Conservation (phyloP, 2,113 vertebrate genomes). For the Prochilodus magdalenae region DNA sequence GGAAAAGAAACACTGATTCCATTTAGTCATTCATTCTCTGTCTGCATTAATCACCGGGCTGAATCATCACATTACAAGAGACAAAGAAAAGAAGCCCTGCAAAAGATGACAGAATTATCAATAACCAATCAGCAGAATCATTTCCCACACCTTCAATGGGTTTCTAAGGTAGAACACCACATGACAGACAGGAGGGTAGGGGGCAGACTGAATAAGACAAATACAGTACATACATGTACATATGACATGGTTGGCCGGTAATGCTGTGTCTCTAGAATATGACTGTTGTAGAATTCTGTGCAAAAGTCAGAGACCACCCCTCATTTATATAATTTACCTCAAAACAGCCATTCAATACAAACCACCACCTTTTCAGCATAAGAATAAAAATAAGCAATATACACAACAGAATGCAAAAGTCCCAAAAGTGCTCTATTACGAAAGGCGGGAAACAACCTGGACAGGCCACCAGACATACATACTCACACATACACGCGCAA, state of each 20-base stretch:
- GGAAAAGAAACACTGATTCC: slow-evolving; percentile 28
- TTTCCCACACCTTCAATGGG: slow-evolving; percentile 44
- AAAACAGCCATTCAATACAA: too few relatives aligned
- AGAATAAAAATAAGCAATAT: too few relatives aligned
- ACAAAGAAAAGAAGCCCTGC: slow-evolving; percentile 35
- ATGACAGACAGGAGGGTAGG: slow-evolving; percentile 43
- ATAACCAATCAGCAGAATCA: slow-evolving; percentile 47
- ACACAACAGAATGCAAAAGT: too few relatives aligned
- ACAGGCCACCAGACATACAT: too few relatives aligned
- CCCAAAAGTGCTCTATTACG: too few relatives aligned
- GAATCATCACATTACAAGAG: slow-evolving; percentile 54
- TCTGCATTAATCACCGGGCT: slow-evolving; percentile 50
- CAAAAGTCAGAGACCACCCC: too few relatives aligned
- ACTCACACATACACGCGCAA: too few relatives aligned
- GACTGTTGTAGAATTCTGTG: neutral
- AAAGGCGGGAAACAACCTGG: too few relatives aligned
- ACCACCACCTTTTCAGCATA: too few relatives aligned
- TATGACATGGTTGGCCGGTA: slow-evolving; percentile 16
- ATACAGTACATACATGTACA: slow-evolving; percentile 47
- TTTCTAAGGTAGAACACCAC: slow-evolving; percentile 46
- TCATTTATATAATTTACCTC: too few relatives aligned
- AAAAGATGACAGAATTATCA: slow-evolving; percentile 46
- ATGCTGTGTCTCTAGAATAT: slow-evolving; percentile 5
- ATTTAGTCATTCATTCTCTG: slow-evolving; percentile 51
- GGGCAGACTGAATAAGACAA: slow-evolving; percentile 20